Conservation (phyloP, 2,113 vertebrate species). For the Bubo bubo region DNA sequence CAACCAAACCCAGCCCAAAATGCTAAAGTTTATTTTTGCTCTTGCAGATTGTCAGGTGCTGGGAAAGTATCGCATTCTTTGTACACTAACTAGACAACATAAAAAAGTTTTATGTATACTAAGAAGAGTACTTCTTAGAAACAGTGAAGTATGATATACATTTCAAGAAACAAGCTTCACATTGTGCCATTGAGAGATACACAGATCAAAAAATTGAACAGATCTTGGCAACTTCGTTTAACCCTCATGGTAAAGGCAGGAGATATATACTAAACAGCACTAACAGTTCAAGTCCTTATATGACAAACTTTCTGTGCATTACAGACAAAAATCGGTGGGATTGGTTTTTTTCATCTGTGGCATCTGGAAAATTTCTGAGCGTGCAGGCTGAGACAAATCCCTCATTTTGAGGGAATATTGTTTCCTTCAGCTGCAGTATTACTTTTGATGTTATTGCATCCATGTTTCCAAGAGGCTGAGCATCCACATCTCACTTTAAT, state of each 20-base stretch:
- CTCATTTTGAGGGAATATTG: background rate
- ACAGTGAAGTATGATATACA: background rate
- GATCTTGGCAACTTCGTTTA: constrained; percentile 48
- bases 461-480: background rate
- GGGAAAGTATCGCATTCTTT: constrained; percentile 12
- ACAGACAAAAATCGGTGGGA: background rate
- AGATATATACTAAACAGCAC: background rate
- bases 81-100: constrained; percentile 1
- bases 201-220: constrained; percentile 11
- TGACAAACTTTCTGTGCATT: background rate
- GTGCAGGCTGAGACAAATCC: background rate
- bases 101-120: background rate
- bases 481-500: background rate
- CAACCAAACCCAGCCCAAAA: background rate
- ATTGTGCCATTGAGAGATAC: constrained; percentile 22
- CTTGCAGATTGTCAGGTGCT: background rate
- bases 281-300: background rate
- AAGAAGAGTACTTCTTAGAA: constrained; percentile 23
- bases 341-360: background rate
- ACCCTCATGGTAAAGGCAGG: background rate
- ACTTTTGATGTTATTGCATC: background rate
- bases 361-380: background rate
- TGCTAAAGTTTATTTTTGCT: constrained; percentile 60
- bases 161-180: constrained; percentile 4
- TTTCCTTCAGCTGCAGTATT: background rate